Evolutionary conservation across 2,797 vertebrate genomes (phyloP).

Genomic region (Ambastaia sidthimunki): DNA sequence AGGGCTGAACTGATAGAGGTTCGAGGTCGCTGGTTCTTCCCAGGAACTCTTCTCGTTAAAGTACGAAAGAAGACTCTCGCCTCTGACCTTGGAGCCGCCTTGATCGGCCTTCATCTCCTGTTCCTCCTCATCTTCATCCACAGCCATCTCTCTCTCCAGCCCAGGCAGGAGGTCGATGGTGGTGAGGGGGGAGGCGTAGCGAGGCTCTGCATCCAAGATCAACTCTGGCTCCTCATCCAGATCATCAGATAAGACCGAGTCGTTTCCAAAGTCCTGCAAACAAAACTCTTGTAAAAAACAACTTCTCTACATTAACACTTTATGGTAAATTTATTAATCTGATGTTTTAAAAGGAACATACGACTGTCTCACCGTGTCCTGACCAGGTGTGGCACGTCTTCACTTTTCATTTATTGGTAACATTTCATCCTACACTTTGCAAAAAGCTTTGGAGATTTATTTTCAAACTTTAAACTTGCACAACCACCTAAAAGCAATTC

Average conservation of each 20-base stretch:
- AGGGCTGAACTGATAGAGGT: slow-evolving; percentile 47
- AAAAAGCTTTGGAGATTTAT: too few species aligned
- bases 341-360: neutral
- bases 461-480: too few species aligned
- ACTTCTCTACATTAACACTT: neutral
- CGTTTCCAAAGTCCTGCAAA: slow-evolving; percentile 79
- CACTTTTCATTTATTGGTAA: too few species aligned
- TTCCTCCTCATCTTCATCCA: slow-evolving; percentile 85
- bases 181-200: slow-evolving; percentile 65
- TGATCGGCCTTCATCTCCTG: slow-evolving; percentile 62
- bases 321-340: too few species aligned
- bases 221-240: slow-evolving; percentile 81
- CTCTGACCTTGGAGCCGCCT: slow-evolving; percentile 49
- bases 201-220: slow-evolving; percentile 76
- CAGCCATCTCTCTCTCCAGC: slow-evolving; percentile 86
- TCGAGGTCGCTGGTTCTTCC: slow-evolving; percentile 58
- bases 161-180: slow-evolving; percentile 33
- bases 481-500: too few species aligned
- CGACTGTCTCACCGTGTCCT: too few species aligned
- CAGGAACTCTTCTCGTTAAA: slow-evolving; percentile 63
- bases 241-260: slow-evolving; percentile 70
- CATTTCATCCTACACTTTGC: too few species aligned
- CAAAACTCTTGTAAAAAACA: neutral
- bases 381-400: too few species aligned
- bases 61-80: slow-evolving; percentile 37